A percentile compares a stretch with the other conserved stretches of the same genome.
phyloP scores from a whole-genome alignment of 2,113 vertebrate genomes.

The Stictonetta naevosa region DNA sequence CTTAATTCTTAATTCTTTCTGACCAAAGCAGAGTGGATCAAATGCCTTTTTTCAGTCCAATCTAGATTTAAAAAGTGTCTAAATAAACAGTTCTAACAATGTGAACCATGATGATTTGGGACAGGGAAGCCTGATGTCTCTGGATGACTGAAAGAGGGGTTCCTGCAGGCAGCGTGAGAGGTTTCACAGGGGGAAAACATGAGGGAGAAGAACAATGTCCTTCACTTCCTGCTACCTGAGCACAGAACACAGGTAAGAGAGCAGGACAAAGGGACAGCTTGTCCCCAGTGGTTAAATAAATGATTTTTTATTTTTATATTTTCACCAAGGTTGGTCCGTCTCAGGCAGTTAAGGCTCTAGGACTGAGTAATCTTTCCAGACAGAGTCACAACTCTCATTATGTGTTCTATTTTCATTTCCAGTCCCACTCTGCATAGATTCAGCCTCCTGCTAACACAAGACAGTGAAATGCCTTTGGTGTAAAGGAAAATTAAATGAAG shows the following conservation, averaged over 20 bases:
- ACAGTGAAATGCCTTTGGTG: background rate
- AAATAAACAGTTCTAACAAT: background rate
- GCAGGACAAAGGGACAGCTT: rapidly evolving
- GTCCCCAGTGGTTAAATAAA: background rate
- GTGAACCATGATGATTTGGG: background rate
- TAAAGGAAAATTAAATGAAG: background rate
- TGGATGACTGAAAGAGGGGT: background rate
- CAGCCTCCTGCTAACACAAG: background rate
- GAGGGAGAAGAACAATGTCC: background rate
- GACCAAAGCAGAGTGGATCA: background rate
- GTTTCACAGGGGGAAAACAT: background rate
- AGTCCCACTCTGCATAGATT: background rate
- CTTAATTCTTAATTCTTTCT: background rate
- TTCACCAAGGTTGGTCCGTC: background rate
- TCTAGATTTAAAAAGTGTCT: background rate
- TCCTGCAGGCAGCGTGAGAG: background rate
- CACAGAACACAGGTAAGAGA: background rate
- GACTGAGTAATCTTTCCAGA: background rate
- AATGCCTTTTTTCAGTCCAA: background rate
- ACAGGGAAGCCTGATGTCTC: background rate
- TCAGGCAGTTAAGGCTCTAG: background rate
- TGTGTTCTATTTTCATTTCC: background rate
- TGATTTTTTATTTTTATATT: too few relatives aligned
- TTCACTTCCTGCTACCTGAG: background rate
- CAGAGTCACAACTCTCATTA: background rate